These are phyloP conservation scores for Petrocephalus schoutedeni DNA, from an alignment of 2,797 vertebrate species.

Conservation along the genomic window DNA sequence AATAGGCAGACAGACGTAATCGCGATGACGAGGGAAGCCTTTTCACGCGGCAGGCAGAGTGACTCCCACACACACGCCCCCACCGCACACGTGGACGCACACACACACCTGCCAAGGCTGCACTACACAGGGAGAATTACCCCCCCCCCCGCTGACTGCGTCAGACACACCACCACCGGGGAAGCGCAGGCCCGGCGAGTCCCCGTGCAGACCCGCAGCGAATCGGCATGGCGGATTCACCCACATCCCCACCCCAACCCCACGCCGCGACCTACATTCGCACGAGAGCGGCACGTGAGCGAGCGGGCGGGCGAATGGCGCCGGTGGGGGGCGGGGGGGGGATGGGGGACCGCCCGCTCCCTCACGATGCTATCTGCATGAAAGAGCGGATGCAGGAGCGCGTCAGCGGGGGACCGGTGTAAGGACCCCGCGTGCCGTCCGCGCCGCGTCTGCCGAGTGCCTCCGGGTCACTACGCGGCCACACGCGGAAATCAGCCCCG, in stretches of 20 bases:
- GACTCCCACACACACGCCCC: background rate
- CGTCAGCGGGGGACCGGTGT: background rate
- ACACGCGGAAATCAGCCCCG: background rate
- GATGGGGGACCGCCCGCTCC: no score
- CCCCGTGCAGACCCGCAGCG: background rate
- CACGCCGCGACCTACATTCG: slow-evolving; percentile 25
- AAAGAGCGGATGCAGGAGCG: background rate
- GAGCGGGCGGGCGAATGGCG: background rate
- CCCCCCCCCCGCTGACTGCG: background rate
- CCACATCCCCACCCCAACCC: background rate
- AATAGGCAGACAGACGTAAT: slow-evolving; percentile 14
- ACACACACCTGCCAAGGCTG: background rate
- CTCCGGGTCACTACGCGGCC: background rate
- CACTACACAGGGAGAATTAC: background rate
- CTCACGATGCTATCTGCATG: background rate
- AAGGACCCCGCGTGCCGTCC: background rate
- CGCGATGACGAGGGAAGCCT: slow-evolving; percentile 16
- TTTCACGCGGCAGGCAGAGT: background rate
- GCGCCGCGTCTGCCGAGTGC: background rate
- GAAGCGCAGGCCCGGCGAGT: background rate
- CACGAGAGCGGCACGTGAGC: background rate
- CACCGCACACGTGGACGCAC: background rate
- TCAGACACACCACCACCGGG: background rate
- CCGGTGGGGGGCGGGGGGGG: background rate
- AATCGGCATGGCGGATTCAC: background rate